A percentile compares a stretch with the other conserved stretches of the same genome.
Evolutionary conservation across 2,797 vertebrate species (phyloP).

Genomic region (Vipera ursinii): DNA sequence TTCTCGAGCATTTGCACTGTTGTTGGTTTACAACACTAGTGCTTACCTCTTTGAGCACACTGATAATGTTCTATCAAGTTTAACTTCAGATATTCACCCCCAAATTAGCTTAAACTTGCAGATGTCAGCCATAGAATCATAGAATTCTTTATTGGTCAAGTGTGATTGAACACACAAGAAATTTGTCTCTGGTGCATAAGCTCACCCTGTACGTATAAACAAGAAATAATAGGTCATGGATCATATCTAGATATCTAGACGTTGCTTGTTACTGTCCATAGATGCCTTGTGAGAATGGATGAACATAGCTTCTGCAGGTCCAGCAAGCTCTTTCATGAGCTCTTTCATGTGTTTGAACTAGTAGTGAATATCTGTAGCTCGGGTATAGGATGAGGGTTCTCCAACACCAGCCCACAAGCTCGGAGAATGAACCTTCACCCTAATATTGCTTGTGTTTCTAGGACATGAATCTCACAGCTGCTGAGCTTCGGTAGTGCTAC

Average conservation of each 20-base stretch:
- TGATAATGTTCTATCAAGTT: neutral
- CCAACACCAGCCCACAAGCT: too few species aligned
- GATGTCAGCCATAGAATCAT: neutral
- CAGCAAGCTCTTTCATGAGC: neutral
- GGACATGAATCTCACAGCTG: neutral
- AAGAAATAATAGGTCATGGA: neutral
- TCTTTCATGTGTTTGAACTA: neutral
- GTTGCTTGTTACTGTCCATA: neutral
- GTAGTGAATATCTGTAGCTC: too few species aligned
- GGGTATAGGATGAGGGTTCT: too few species aligned
- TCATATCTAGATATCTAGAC: neutral
- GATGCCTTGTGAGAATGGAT: fast-evolving
- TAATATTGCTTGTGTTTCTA: neutral
- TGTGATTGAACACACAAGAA: neutral
- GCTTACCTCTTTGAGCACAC: neutral
- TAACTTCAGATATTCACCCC: neutral
- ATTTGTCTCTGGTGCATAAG: neutral
- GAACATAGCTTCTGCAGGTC: neutral
- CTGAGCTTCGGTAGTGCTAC: neutral
- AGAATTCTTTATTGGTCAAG: neutral
- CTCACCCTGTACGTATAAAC: neutral
- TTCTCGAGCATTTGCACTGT: neutral
- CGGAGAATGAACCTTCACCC: too few species aligned
- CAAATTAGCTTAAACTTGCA: neutral
- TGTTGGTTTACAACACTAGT: neutral